Evolutionary conservation across 2,797 vertebrate genomes (phyloP).

Genomic region (Melanotaenia boesemani): DNA sequence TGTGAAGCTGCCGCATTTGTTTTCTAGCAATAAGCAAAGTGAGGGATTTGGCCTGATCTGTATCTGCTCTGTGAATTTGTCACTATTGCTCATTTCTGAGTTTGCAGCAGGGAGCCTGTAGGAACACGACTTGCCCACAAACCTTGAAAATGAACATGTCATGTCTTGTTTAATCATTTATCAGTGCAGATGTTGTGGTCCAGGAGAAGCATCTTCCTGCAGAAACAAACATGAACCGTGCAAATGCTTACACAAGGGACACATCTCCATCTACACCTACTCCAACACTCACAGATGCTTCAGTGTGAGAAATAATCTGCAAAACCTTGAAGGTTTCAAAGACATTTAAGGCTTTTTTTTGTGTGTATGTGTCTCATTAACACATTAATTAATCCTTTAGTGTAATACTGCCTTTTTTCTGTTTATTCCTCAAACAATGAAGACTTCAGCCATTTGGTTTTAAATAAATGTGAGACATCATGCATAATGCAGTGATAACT

Average conservation of each 20-base stretch:
- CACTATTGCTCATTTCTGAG: neutral
- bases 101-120: neutral
- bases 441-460: slow-evolving; percentile 52
- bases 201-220: slow-evolving; percentile 10
- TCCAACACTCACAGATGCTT: slow-evolving; percentile 32
- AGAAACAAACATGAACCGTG: slow-evolving; percentile 19
- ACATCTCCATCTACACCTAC: slow-evolving; percentile 26
- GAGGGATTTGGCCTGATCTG: no score
- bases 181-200: slow-evolving; percentile 4
- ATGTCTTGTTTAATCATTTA: slow-evolving; percentile 19
- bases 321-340: slow-evolving; percentile 12
- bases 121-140: neutral
- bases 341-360: neutral
- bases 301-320: slow-evolving; percentile 4
- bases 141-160: neutral
- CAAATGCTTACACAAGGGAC: slow-evolving; percentile 20
- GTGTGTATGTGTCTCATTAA: slow-evolving; percentile 11
- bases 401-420: neutral
- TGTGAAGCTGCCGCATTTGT: neutral
- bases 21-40: no score
- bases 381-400: slow-evolving; percentile 19
- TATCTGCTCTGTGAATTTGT: neutral
- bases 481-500: slow-evolving; percentile 77
- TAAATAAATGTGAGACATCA: slow-evolving; percentile 68
- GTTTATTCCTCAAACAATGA: slow-evolving; percentile 59